Percentiles rank a stretch among this genome's conserved stretches.
These are phyloP conservation scores for Battus philenor DNA, from an alignment of 1,140 invertebrate species.

Conservation along the genomic window DNA sequence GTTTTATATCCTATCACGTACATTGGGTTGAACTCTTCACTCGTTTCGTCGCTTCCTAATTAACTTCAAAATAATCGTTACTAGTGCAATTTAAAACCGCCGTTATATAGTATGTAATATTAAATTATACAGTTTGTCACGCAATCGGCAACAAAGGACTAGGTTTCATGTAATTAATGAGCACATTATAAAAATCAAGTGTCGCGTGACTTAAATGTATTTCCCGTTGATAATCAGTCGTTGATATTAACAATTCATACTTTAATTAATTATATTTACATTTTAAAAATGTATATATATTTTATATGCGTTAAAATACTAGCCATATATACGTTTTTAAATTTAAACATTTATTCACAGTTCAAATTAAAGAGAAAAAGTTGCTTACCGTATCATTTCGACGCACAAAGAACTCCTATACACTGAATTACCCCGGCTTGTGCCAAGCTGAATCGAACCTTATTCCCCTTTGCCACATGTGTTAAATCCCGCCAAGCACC, in stretches of 20 bases:
- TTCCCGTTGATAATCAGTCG: conserved; percentile 3
- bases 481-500: conserved; percentile 31
- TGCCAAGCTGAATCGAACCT: conserved; percentile 65
- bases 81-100: no score
- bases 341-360: background rate
- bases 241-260: background rate
- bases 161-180: conserved; percentile 8
- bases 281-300: background rate
- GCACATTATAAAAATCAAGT: background rate
- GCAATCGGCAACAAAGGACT: background rate
- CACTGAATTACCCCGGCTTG: conserved; percentile 57
- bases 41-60: no score
- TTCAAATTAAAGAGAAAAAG: conserved; percentile 5
- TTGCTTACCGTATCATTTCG: conserved; percentile 62
- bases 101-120: no score
- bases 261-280: background rate
- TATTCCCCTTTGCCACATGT: conserved; percentile 61
- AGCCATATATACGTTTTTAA: background rate
- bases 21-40: no score
- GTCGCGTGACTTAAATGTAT: conserved; percentile 3
- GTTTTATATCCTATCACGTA: no score
- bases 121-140: no score
- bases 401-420: conserved; percentile 42
- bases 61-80: no score
- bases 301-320: background rate